Conservation (phyloP, 2,797 vertebrate species). For the Pipistrellus kuhlii region DNA sequence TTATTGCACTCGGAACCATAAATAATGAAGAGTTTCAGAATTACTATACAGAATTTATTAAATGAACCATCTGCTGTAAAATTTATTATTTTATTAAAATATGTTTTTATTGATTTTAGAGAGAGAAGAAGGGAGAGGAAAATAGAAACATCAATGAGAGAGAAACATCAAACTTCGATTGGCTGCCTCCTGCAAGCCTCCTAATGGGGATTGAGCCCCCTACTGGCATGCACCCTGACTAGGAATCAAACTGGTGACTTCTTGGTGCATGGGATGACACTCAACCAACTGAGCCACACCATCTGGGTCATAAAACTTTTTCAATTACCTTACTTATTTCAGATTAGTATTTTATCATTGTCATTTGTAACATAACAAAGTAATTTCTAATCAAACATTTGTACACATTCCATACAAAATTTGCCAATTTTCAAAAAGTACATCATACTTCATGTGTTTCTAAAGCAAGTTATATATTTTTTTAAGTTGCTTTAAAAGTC, state of each 20-base stretch:
- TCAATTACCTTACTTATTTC: constrained; percentile 33
- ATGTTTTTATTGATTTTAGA: not conserved
- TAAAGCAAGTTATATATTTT: not conserved
- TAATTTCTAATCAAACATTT: constrained; percentile 37
- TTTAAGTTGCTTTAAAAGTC: constrained; percentile 26
- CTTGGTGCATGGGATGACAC: not conserved
- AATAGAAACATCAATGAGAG: not conserved
- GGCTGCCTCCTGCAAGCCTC: not conserved
- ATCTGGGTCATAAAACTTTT: not conserved
- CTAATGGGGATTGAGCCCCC: not conserved
- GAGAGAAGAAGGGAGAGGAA: not conserved
- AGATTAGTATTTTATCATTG: constrained; percentile 46
- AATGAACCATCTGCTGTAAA: constrained; percentile 34
- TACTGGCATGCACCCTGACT: not conserved
- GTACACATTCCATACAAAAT: constrained; percentile 28
- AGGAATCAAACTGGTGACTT: not conserved
- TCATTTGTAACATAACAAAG: constrained; percentile 39
- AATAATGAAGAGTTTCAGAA: constrained; percentile 42
- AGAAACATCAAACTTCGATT: not conserved
- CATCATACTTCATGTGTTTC: constrained; percentile 9
- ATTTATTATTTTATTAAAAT: not conserved
- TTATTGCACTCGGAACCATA: constrained; percentile 18
- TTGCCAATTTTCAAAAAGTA: constrained; percentile 47
- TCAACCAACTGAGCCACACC: not conserved
- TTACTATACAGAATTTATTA: constrained; percentile 40